Evolutionary conservation across 2,113 vertebrate species (phyloP).

Genomic region (Ochotona princeps): DNA sequence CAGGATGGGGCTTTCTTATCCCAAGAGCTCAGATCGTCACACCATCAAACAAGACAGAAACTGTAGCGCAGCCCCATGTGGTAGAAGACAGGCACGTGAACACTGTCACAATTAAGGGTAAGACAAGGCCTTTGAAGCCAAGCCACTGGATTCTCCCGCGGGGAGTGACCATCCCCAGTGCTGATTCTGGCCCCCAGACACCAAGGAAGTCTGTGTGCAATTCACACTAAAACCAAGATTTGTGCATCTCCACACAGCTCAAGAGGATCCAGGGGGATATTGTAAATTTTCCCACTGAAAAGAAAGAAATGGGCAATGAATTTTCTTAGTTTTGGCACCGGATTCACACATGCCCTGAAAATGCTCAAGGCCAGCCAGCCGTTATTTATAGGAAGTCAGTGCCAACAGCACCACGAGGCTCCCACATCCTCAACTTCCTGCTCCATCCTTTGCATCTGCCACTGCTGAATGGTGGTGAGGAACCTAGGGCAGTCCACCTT

Average conservation of each 20-base stretch:
- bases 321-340: slow-evolving; percentile 55
- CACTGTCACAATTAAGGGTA: slow-evolving; percentile 63
- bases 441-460: neutral
- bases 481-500: neutral
- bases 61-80: neutral
- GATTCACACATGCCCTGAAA: slow-evolving; percentile 34
- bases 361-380: slow-evolving; percentile 29
- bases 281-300: slow-evolving; percentile 39
- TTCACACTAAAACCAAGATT: neutral
- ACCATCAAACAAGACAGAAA: slow-evolving; percentile 26
- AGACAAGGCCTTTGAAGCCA: slow-evolving; percentile 17
- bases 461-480: neutral
- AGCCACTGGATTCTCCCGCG: slow-evolving; percentile 54
- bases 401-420: slow-evolving; percentile 16
- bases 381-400: slow-evolving; percentile 47
- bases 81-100: too few relatives aligned
- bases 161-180: slow-evolving; percentile 11
- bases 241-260: slow-evolving; percentile 41
- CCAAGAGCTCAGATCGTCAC: neutral
- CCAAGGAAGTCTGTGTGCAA: neutral
- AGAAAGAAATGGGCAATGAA: slow-evolving; percentile 51
- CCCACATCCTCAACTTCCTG: neutral
- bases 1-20: too few relatives aligned
- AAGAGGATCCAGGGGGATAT: slow-evolving; percentile 41
- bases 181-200: neutral